These are phyloP conservation scores for Eledone cirrhosa DNA, from an alignment of 2,888 invertebrate genomes.

Conservation along the genomic window DNA sequence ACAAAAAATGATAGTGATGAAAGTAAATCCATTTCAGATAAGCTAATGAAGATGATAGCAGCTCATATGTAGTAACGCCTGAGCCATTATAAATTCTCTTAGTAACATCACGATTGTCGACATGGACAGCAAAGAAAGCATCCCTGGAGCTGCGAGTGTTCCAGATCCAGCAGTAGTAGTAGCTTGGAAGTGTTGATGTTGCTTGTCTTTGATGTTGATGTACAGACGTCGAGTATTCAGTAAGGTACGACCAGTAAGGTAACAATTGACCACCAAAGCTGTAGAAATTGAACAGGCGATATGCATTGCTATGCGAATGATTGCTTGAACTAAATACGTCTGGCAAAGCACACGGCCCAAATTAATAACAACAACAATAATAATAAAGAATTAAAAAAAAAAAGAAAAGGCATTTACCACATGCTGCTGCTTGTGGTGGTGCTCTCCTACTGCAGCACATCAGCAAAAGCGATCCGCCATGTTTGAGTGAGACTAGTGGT, in stretches of 20 bases:
- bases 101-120: too few species aligned
- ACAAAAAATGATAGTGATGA: too few species aligned
- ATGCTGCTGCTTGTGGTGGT: constrained; percentile 3
- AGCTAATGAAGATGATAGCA: background rate
- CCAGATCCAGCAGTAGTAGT: constrained; percentile 15
- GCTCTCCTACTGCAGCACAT: too few species aligned
- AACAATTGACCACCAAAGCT: background rate
- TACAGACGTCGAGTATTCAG: too few species aligned
- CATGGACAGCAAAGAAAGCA: too few species aligned
- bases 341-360: background rate
- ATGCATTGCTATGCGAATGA: constrained; percentile 22
- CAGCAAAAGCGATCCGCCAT: constrained; percentile 16
- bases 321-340: background rate
- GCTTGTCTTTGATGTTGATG: constrained; percentile 8
- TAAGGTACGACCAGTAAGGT: background rate
- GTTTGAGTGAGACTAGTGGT: constrained; percentile 7
- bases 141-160: background rate
- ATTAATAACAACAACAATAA: background rate
- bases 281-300: constrained; percentile 11
- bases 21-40: background rate
- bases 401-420: constrained; percentile 3
- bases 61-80: constrained; percentile 4
- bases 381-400: too few species aligned
- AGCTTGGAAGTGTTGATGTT: background rate
- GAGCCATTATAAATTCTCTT: too few species aligned